Conservation (phyloP, 2,113 vertebrate species). For the Hippolais icterina region DNA sequence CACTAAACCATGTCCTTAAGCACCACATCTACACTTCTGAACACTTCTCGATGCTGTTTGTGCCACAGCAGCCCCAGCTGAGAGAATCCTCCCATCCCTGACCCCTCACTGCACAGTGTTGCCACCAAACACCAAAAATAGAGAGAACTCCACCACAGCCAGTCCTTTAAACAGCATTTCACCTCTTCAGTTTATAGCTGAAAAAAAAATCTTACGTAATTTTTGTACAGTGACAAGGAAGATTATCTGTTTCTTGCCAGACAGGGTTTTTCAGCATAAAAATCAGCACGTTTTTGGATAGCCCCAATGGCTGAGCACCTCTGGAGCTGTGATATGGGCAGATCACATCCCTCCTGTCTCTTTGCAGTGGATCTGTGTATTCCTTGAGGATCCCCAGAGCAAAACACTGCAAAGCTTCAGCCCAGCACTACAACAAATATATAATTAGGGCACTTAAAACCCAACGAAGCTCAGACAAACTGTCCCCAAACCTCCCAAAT, state of each 20-base stretch:
- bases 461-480: not conserved
- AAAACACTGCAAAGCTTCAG: not conserved
- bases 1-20: not conserved
- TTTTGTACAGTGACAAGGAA: not conserved
- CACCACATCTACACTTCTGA: not conserved
- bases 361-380: not conserved
- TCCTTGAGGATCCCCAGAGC: not conserved
- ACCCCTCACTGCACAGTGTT: fast-evolving
- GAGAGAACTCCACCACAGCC: not conserved
- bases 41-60: fast-evolving
- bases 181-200: not conserved
- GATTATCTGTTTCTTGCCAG: not conserved
- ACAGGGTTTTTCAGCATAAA: not conserved
- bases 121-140: not conserved
- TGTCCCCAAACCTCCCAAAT: not conserved
- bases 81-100: not conserved
- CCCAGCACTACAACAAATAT: fast-evolving
- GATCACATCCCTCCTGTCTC: not conserved
- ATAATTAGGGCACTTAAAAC: not conserved
- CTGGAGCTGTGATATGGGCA: not conserved
- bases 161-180: not conserved
- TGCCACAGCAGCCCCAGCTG: not conserved
- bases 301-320: not conserved
- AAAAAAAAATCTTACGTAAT: fast-evolving
- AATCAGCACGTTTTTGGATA: not conserved